Base-by-base conservation (phyloP, 2,113 vertebrate genomes). In the Austrofundulus limnaeus region DNA sequence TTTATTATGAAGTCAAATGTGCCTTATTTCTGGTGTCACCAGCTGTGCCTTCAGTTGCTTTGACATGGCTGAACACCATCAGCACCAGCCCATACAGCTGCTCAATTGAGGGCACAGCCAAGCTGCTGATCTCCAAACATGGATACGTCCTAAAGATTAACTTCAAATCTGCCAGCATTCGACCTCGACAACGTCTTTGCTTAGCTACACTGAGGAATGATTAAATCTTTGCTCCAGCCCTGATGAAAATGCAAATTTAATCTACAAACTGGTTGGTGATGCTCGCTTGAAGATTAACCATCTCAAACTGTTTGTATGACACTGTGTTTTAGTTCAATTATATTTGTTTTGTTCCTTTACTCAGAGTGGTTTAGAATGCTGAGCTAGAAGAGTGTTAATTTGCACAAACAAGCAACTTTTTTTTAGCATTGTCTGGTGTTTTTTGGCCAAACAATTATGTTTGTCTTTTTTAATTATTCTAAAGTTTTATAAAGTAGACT, bases 171-270 rank as follows among this genome's bases (percentile, higher is more conserved):
- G 89, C 84, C 84, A 83, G 66, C 88, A 77, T 74, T 85, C 87
- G 87, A 90, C 88, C 89, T 80, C 86, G 51, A 89, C 88, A 90
- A 87, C 87, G 87, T 93, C 92, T 93, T 93, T 92, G 86, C 82
- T 82, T 79, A 62, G 73, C 85, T 77, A 85, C 86, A 88, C 77
- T 81, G 71, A 87, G 90, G 89, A 90, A 90, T 85, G 75, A 89
- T 87, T 72, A 89, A 90, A 89, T 83, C 87, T 90, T 86, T 77
- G 87, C 86, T 79, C 63, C 81, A 62, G 68, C 81, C 72, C 78
- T 84, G 76, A 81, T 85, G 77, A 84, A 85, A 79, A 77, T 38
- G 83, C 80, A 79, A 74, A 89, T 87, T 72, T 85, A 84, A 86
- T 85, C 86, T 85, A 52, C 69, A 70, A 50, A 81, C 66, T 55